These are phyloP conservation scores for Typhlichthys eigenmanni DNA, from an alignment of 2,797 vertebrate species.

Conservation along the genomic window DNA sequence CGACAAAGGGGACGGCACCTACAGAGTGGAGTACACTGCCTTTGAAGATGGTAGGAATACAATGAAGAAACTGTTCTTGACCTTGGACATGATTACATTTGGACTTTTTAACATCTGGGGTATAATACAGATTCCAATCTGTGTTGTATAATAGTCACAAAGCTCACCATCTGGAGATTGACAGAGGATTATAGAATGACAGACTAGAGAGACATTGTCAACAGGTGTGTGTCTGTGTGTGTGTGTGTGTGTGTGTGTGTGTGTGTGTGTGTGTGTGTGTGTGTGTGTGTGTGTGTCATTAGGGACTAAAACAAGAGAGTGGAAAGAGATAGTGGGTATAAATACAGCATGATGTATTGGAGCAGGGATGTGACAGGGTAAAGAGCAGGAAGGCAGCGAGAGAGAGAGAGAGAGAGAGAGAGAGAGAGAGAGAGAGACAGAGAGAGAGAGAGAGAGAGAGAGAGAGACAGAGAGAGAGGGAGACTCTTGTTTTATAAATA, in stretches of 20 bases:
- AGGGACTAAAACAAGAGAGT: conserved; percentile 57
- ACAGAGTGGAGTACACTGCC: conserved; percentile 93
- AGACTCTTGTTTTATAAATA: conserved; percentile 72
- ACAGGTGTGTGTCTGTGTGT: conserved; percentile 43
- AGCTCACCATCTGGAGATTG: not conserved
- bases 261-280: not conserved
- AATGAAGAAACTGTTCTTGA: not conserved
- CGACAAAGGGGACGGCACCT: conserved; percentile 91
- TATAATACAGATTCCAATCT: not conserved
- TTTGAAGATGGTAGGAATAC: conserved; percentile 88
- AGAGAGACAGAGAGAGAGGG: conserved; percentile 14
- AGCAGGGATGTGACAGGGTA: conserved; percentile 67
- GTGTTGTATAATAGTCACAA: conserved; percentile 6
- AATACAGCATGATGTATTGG: conserved; percentile 75
- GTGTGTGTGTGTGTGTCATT: conserved; percentile 26
- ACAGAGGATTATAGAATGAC: conserved; percentile 10
- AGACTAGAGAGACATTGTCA: conserved; percentile 44
- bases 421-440: conserved; percentile 40
- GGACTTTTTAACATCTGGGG: not conserved
- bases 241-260: not conserved
- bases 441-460: conserved; percentile 43
- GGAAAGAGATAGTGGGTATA: conserved; percentile 60
- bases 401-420: conserved; percentile 19
- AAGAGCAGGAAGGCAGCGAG: conserved; percentile 49
- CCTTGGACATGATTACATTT: no score